Evolutionary conservation across 2,797 vertebrate species (phyloP).

Genomic region (Siniperca obscura): DNA sequence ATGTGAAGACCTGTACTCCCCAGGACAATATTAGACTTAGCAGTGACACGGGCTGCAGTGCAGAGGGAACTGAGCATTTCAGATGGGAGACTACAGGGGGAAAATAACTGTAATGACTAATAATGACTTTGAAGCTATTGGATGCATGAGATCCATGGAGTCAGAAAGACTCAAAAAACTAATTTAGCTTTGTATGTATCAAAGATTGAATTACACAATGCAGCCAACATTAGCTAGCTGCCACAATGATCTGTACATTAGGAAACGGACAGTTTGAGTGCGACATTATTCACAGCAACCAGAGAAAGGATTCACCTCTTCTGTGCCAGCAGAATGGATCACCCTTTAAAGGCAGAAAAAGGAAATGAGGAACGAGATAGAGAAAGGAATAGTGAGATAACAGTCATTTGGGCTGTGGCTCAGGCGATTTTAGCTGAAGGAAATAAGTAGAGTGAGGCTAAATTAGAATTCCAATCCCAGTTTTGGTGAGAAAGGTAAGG

Average conservation of each 20-base stretch:
- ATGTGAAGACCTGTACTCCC: not conserved
- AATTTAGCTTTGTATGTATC: constrained; percentile 29
- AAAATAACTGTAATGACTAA: constrained; percentile 15
- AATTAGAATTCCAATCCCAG: constrained; percentile 55
- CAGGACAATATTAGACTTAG: not conserved
- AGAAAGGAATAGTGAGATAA: constrained; percentile 36
- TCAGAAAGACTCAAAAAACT: not conserved
- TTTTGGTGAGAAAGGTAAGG: constrained; percentile 45
- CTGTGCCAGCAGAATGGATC: constrained; percentile 44
- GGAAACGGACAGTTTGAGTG: constrained; percentile 21
- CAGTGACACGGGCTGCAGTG: not conserved
- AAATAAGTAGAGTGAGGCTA: constrained; percentile 45
- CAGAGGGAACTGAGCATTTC: not conserved
- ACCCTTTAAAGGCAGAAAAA: constrained; percentile 43
- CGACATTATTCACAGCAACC: constrained; percentile 46
- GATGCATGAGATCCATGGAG: not conserved
- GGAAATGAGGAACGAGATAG: constrained; percentile 48
- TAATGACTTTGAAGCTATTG: constrained; percentile 27
- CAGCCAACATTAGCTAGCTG: constrained; percentile 17
- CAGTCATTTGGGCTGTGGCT: constrained; percentile 27
- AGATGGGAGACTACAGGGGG: not conserved
- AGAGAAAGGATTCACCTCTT: constrained; percentile 39
- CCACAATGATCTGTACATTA: constrained; percentile 51
- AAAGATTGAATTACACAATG: constrained; percentile 28
- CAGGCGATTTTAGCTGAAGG: constrained; percentile 33